Evolutionary conservation across 1,140 invertebrate genomes (phyloP).

Genomic region (Cherax quadricarinatus): DNA sequence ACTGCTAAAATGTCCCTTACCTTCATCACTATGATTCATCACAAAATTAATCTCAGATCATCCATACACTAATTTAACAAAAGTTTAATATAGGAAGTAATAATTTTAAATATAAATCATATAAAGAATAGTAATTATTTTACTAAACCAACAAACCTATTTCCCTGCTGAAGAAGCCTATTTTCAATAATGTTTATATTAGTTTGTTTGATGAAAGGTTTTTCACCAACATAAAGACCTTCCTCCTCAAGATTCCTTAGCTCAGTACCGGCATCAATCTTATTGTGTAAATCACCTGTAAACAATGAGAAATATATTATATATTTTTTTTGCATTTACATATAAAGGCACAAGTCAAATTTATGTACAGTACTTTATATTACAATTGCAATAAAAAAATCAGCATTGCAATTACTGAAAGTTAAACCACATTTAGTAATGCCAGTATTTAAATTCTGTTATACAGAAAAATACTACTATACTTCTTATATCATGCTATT

Average conservation of each 20-base stretch:
- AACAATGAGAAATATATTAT: not conserved
- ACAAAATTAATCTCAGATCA: not conserved
- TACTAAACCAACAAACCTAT: not conserved
- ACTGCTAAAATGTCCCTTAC: too few relatives aligned
- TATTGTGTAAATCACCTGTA: constrained; percentile 35
- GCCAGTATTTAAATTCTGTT: too few relatives aligned
- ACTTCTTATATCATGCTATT: too few relatives aligned
- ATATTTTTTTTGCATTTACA: too few relatives aligned
- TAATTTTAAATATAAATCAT: not conserved
- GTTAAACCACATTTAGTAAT: too few relatives aligned
- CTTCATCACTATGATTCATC: too few relatives aligned
- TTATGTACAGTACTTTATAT: too few relatives aligned
- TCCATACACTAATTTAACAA: not conserved
- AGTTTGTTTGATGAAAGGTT: constrained; percentile 35
- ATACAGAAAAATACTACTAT: too few relatives aligned
- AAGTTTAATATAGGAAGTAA: not conserved
- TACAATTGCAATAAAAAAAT: too few relatives aligned
- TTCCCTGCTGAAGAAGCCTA: constrained; percentile 23
- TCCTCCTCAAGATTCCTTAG: constrained; percentile 42
- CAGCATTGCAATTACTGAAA: too few relatives aligned
- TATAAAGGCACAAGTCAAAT: too few relatives aligned
- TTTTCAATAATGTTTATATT: constrained; percentile 54
- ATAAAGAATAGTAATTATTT: not conserved
- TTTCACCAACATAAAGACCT: constrained; percentile 43
- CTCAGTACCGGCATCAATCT: constrained; percentile 19